phyloP scores from a whole-genome alignment of 1,140 invertebrate genomes.

The fruit fly (Drosophila melanogaster) region DNA sequence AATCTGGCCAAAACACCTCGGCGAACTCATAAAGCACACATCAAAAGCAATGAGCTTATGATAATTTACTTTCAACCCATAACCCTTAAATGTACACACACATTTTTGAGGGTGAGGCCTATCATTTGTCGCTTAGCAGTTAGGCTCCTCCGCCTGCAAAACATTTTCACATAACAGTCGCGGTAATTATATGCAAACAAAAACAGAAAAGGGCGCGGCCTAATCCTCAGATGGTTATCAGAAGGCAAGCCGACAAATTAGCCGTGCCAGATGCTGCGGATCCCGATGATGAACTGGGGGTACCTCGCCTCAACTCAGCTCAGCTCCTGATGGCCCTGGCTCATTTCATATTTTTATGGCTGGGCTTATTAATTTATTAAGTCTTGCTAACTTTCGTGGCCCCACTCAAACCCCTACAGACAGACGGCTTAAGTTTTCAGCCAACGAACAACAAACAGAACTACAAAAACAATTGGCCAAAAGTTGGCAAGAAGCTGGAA shows the following conservation, averaged over 20 bases:
- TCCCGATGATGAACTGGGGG: conserved; percentile 33
- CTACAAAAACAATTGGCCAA: conserved; percentile 62
- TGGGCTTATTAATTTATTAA: conserved; percentile 62
- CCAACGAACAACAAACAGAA: conserved; percentile 74
- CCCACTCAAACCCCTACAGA: neutral
- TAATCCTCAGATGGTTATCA: conserved; percentile 57
- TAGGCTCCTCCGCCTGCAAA: neutral
- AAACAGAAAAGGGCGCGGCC: conserved; percentile 17
- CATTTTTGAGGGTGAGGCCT: conserved; percentile 10
- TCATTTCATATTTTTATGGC: conserved; percentile 54
- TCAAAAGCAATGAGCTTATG: conserved; percentile 38
- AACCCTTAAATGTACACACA: conserved; percentile 21
- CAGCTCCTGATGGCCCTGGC: conserved; percentile 22
- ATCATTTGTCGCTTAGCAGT: conserved; percentile 43
- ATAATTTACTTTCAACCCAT: conserved; percentile 33
- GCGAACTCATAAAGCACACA: conserved; percentile 16
- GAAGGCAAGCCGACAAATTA: conserved; percentile 53
- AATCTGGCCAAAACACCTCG: conserved; percentile 23
- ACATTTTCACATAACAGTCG: conserved; percentile 29
- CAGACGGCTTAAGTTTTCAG: conserved; percentile 60
- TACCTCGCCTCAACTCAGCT: neutral
- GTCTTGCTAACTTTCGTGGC: conserved; percentile 39
- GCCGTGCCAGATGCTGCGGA: conserved; percentile 43
- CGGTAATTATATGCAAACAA: conserved; percentile 63
- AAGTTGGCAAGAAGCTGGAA: conserved; percentile 47